Conservation (phyloP, 2,113 vertebrate species). For the Eonycteris spelaea region DNA sequence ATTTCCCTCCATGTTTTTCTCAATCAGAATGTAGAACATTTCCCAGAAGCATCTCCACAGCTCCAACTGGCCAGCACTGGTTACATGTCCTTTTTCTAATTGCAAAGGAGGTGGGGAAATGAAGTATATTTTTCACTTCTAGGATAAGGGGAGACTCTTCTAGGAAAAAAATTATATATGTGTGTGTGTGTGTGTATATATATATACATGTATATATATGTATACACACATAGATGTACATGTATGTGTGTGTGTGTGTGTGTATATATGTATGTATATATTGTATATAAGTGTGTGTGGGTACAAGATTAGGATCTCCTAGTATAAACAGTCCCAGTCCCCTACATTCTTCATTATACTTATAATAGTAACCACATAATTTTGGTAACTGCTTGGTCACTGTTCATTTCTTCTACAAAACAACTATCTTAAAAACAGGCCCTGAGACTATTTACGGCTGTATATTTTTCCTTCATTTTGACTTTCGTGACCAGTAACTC, state of each 20-base stretch:
- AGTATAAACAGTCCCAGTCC: not conserved
- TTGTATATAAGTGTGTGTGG: no score
- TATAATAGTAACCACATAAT: not conserved
- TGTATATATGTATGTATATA: no score
- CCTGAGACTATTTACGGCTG: not conserved
- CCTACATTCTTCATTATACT: not conserved
- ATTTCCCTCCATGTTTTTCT: not conserved
- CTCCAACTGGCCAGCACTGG: not conserved
- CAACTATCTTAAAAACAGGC: not conserved
- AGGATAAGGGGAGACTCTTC: not conserved
- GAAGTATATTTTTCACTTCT: not conserved
- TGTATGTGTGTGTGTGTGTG: not conserved
- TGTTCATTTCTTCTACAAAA: not conserved
- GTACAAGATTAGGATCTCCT: not conserved
- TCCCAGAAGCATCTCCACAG: not conserved
- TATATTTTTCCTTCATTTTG: not conserved
- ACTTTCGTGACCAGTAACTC: not conserved
- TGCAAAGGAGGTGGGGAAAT: not conserved
- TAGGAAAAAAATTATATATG: not conserved
- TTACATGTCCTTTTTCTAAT: not conserved
- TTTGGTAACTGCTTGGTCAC: not conserved
- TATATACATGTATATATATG: not conserved
- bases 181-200: not conserved
- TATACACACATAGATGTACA: no score
- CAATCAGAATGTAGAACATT: not conserved